Percentiles rank a stretch among this genome's conserved stretches.
phyloP scores from a whole-genome alignment of 2,113 vertebrate genomes.

The Tonatia bakeri region DNA sequence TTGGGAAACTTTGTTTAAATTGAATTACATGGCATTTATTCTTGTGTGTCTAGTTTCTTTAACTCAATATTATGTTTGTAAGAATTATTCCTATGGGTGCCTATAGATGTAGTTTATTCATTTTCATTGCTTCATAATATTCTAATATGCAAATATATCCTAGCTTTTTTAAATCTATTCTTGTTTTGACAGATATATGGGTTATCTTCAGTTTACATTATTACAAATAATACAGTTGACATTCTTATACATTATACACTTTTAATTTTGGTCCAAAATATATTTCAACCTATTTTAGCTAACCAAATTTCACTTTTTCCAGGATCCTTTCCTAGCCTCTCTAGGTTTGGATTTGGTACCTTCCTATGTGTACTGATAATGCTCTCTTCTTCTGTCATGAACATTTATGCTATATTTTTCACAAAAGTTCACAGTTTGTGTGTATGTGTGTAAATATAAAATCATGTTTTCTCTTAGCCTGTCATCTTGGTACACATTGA shows the following conservation, averaged over 20 bases:
- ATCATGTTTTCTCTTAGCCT: neutral
- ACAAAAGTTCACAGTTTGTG: neutral
- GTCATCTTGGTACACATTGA: neutral
- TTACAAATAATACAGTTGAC: neutral
- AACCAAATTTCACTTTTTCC: neutral
- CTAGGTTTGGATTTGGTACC: neutral
- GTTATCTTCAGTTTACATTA: constrained; percentile 11
- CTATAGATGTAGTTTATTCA: neutral
- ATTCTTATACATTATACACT: neutral
- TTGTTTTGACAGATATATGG: neutral
- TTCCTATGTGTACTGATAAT: neutral
- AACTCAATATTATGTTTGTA: neutral
- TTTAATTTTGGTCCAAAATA: constrained; percentile 27
- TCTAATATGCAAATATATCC: neutral
- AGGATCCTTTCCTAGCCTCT: neutral
- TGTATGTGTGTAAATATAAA: neutral
- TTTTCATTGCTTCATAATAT: neutral
- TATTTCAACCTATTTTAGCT: constrained; percentile 2
- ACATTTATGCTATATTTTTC: neutral
- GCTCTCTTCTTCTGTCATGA: neutral
- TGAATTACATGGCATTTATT: neutral
- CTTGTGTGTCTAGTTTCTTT: neutral
- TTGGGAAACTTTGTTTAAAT: neutral
- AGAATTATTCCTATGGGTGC: neutral
- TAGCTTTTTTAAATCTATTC: neutral